phyloP scores from a whole-genome alignment of 2,113 vertebrate species.

The Rhabdornis inornatus region DNA sequence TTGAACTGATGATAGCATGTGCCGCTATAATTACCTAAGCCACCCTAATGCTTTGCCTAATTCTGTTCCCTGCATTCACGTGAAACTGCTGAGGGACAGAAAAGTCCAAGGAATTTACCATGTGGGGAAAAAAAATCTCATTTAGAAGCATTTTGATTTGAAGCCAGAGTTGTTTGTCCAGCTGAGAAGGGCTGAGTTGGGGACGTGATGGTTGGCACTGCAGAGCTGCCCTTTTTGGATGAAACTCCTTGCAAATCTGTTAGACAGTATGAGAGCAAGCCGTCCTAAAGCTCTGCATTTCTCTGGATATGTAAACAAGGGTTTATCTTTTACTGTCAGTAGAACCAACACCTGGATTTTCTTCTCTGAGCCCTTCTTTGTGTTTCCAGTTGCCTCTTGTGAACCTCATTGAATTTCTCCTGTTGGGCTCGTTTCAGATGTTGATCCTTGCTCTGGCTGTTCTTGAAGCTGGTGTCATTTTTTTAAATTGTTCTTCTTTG shows the following conservation, averaged over 20 bases:
- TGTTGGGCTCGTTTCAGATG: not conserved
- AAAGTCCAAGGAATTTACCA: conserved; percentile 54
- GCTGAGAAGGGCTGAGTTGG: not conserved
- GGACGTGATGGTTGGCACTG: not conserved
- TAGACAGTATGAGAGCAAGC: not conserved
- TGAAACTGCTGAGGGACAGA: conserved; percentile 61
- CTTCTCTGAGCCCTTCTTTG: not conserved
- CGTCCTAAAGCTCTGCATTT: not conserved
- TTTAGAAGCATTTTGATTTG: not conserved
- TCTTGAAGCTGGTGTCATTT: not conserved
- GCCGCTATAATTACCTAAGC: conserved; percentile 62
- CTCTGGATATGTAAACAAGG: not conserved
- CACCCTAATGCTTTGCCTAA: conserved; percentile 60
- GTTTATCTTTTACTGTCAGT: not conserved
- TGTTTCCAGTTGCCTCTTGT: not conserved
- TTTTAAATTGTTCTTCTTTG: not conserved
- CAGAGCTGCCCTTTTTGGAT: not conserved
- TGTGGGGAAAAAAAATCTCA: not conserved
- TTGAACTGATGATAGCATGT: conserved; percentile 66
- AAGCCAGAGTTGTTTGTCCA: not conserved
- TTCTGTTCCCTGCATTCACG: conserved; percentile 54
- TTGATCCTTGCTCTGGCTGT: not conserved
- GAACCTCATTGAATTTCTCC: not conserved
- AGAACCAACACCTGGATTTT: not conserved
- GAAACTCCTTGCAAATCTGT: not conserved